These are phyloP conservation scores for Elymnias hypermnestra DNA, from an alignment of 1,140 invertebrate species.

Conservation along the genomic window DNA sequence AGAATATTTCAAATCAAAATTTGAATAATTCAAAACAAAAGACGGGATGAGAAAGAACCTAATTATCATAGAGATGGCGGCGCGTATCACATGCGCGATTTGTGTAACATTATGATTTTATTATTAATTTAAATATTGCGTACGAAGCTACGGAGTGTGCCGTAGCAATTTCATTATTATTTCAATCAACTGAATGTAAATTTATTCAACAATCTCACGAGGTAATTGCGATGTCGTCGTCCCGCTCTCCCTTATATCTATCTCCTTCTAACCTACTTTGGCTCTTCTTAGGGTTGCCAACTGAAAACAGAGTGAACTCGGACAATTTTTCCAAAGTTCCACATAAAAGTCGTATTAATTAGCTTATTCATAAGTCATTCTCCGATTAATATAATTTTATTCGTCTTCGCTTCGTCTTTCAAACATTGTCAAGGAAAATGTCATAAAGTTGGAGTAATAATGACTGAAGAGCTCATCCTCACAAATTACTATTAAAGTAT, in stretches of 20 bases:
- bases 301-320: neutral
- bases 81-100: conserved; percentile 54
- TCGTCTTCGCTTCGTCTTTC: no score
- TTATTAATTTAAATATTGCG: conserved; percentile 74
- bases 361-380: no score
- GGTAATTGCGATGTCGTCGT: conserved; percentile 65
- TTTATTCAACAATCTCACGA: conserved; percentile 75
- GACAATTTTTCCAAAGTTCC: neutral
- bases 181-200: conserved; percentile 75
- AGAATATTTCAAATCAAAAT: conserved; percentile 31
- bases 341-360: neutral
- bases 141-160: conserved; percentile 61
- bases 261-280: conserved; percentile 31
- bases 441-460: no score
- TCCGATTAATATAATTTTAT: no score
- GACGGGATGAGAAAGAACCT: conserved; percentile 41
- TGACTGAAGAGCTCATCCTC: no score
- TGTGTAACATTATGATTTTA: conserved; percentile 72
- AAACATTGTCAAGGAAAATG: no score
- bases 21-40: conserved; percentile 53
- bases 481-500: no score
- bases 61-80: conserved; percentile 59
- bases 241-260: conserved; percentile 28
- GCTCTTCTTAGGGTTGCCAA: neutral
- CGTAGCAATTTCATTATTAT: conserved; percentile 75